Conservation (phyloP, 2,888 invertebrate genomes). For the Altica lythri region DNA sequence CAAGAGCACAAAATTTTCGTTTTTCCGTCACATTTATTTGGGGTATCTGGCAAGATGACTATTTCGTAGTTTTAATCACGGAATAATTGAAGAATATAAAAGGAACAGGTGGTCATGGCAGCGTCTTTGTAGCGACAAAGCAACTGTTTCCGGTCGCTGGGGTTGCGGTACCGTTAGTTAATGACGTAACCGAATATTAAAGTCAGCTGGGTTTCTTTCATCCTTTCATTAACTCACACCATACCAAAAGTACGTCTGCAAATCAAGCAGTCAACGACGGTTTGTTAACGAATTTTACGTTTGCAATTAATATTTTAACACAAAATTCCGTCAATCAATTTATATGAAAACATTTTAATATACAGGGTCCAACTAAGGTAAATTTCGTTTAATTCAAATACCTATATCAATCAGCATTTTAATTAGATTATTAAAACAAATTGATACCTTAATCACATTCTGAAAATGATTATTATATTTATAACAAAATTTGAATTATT, state of each 20-base stretch:
- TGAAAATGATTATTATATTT: too few species aligned
- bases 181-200: constrained; percentile 23
- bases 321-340: too few species aligned
- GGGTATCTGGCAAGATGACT: constrained; percentile 6
- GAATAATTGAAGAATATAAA: constrained; percentile 26
- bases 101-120: constrained; percentile 28
- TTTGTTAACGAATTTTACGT: too few species aligned
- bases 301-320: too few species aligned
- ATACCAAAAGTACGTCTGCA: not conserved
- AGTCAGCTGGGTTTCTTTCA: constrained; percentile 28
- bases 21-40: constrained; percentile 17
- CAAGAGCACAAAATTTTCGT: constrained; percentile 4
- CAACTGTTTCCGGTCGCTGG: constrained; percentile 27
- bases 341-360: too few species aligned
- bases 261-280: too few species aligned
- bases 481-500: too few species aligned
- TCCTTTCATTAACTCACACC: not conserved
- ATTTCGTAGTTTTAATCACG: constrained; percentile 24
- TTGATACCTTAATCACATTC: too few species aligned
- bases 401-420: too few species aligned
- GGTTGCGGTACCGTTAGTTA: constrained; percentile 28
- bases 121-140: constrained; percentile 25
- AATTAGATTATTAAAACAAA: too few species aligned
- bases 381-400: too few species aligned
- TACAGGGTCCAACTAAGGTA: too few species aligned